Percentiles rank a stretch among this genome's conserved stretches.
These are phyloP conservation scores for Notechis scutatus DNA, from an alignment of 2,113 vertebrate species.

Conservation along the genomic window DNA sequence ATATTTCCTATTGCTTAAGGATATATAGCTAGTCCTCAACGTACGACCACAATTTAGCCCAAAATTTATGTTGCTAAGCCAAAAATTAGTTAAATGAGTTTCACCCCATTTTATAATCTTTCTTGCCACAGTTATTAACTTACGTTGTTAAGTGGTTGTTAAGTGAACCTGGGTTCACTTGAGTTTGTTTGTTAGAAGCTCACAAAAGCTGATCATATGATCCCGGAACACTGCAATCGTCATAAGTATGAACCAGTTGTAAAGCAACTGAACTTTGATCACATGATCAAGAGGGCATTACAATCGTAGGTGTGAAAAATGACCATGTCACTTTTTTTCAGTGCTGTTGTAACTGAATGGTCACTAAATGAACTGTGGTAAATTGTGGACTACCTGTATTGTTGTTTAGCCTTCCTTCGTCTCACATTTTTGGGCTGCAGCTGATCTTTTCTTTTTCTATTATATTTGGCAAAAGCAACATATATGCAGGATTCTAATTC, in stretches of 20 bases:
- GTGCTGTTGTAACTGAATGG: not conserved
- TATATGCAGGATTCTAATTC: slow-evolving; percentile 48
- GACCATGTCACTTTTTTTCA: not conserved
- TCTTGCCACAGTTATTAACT: not conserved
- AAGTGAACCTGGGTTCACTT: not conserved
- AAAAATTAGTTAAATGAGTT: not conserved
- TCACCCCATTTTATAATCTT: not conserved
- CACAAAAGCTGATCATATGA: not conserved
- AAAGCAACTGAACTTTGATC: not conserved
- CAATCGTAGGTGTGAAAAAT: not conserved
- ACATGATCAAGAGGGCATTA: not conserved
- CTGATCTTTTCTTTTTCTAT: slow-evolving; percentile 18
- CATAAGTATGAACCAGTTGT: not conserved
- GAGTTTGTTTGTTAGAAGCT: not conserved
- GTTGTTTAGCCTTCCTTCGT: not conserved
- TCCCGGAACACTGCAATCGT: not conserved
- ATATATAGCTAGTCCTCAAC: not conserved
- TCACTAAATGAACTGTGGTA: not conserved
- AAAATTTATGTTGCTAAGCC: not conserved
- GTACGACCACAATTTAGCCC: not conserved
- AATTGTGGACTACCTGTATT: not conserved
- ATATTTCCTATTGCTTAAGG: not conserved
- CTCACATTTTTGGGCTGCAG: not conserved
- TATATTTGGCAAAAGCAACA: slow-evolving; percentile 64
- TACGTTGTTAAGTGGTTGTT: not conserved